phyloP scores from a whole-genome alignment of 2,888 invertebrate genomes.

The Drosophila monieri region DNA sequence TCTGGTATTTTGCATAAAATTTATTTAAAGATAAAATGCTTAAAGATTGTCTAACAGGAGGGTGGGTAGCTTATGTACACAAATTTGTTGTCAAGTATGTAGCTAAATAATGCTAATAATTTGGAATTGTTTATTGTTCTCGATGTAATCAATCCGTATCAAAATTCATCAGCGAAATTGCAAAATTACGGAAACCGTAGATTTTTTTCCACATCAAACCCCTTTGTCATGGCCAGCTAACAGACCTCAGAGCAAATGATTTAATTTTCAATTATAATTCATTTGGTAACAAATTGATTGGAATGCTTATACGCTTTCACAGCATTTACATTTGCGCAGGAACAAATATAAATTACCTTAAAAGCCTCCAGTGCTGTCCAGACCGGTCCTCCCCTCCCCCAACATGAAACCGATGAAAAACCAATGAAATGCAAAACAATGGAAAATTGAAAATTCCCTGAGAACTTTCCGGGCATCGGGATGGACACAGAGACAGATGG shows the following conservation, averaged over 20 bases:
- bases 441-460: constrained; percentile 47
- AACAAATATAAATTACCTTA: constrained; percentile 66
- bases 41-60: background rate
- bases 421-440: constrained; percentile 60
- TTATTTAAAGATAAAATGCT: background rate
- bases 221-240: background rate
- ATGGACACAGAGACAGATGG: constrained; percentile 1
- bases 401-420: constrained; percentile 16
- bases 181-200: background rate
- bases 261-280: constrained; percentile 66
- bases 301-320: constrained; percentile 64
- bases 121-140: background rate
- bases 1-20: background rate
- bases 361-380: constrained; percentile 1
- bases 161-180: constrained; percentile 1
- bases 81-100: background rate
- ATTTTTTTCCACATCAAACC: background rate
- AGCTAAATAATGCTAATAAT: background rate
- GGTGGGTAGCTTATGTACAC: no score
- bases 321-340: constrained; percentile 63
- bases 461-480: background rate
- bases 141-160: background rate
- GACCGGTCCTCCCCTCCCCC: background rate
- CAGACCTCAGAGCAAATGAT: constrained; percentile 34
- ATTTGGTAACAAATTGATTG: constrained; percentile 68